These are phyloP conservation scores for Junco hyemalis DNA, from an alignment of 2,113 vertebrate species.

Conservation along the genomic window DNA sequence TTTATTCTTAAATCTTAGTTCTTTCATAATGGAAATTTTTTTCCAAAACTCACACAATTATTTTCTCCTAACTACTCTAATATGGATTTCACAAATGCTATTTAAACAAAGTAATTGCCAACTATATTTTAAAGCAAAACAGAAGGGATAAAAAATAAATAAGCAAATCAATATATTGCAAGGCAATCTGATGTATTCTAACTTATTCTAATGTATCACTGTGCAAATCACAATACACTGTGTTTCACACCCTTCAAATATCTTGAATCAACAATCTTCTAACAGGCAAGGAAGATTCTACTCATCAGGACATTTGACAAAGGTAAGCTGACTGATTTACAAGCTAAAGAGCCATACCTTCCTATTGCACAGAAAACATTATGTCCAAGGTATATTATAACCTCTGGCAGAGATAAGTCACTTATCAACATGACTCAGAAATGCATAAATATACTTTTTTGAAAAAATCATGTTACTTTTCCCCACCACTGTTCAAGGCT, in stretches of 20 bases:
- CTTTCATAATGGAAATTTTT: not conserved
- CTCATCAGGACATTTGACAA: not conserved
- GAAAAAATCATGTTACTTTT: not conserved
- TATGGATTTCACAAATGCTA: not conserved
- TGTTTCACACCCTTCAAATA: not conserved
- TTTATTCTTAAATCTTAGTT: not conserved
- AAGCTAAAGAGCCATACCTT: not conserved
- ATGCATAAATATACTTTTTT: not conserved
- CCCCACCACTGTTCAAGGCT: not conserved
- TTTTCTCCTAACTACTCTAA: slow-evolving; percentile 38
- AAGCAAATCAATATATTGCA: not conserved
- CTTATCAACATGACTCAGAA: not conserved
- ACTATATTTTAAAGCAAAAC: not conserved
- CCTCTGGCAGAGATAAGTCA: not conserved
- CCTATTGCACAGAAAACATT: not conserved
- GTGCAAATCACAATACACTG: not conserved
- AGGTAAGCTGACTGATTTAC: not conserved
- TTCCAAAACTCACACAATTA: not conserved
- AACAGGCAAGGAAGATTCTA: not conserved
- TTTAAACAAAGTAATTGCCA: slow-evolving; percentile 36
- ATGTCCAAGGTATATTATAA: not conserved
- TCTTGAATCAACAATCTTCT: not conserved
- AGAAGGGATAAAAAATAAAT: not conserved
- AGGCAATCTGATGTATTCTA: not conserved
- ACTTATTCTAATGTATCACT: not conserved